Conservation (phyloP, 1,140 invertebrate genomes). For the Pseudomyrmex gracilis region DNA sequence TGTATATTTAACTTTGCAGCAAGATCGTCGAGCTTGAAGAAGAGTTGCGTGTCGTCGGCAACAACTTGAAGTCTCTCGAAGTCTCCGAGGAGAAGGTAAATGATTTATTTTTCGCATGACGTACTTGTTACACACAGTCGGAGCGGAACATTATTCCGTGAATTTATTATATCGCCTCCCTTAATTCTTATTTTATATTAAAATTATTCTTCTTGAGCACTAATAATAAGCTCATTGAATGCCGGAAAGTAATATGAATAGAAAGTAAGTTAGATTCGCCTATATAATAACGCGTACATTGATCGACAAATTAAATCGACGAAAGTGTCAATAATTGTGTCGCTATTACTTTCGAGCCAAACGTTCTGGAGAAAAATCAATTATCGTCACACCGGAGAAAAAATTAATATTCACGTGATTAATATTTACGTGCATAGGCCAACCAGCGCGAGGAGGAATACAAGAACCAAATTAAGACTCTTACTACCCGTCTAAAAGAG, state of each 20-base stretch:
- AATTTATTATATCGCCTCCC: slow-evolving; percentile 7
- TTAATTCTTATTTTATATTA: slow-evolving; percentile 25
- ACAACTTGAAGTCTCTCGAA: slow-evolving; percentile 99
- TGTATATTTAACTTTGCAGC: slow-evolving; percentile 88
- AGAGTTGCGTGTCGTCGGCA: slow-evolving; percentile 99
- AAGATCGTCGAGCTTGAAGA: slow-evolving; percentile 99
- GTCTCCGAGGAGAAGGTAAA: slow-evolving; percentile 99
- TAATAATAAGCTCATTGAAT: slow-evolving; percentile 33
- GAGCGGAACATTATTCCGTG: slow-evolving; percentile 23
- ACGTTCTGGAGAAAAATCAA: background rate
- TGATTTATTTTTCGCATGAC: slow-evolving; percentile 39
- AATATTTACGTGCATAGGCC: slow-evolving; percentile 89
- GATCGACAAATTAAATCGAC: slow-evolving; percentile 2
- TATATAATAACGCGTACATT: background rate
- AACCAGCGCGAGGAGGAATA: slow-evolving; percentile 99
- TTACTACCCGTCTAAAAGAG: slow-evolving; percentile 99
- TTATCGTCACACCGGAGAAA: slow-evolving; percentile 7
- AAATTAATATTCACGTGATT: slow-evolving; percentile 67
- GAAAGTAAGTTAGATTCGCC: slow-evolving; percentile 19
- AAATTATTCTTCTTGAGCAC: slow-evolving; percentile 20
- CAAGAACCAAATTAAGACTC: slow-evolving; percentile 99
- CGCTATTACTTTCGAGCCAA: background rate
- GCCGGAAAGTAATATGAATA: slow-evolving; percentile 20
- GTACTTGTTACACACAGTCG: slow-evolving; percentile 3
- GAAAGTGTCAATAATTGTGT: slow-evolving; percentile 11